Conservation (phyloP, 2,888 invertebrate species). For the Salticus scenicus region DNA sequence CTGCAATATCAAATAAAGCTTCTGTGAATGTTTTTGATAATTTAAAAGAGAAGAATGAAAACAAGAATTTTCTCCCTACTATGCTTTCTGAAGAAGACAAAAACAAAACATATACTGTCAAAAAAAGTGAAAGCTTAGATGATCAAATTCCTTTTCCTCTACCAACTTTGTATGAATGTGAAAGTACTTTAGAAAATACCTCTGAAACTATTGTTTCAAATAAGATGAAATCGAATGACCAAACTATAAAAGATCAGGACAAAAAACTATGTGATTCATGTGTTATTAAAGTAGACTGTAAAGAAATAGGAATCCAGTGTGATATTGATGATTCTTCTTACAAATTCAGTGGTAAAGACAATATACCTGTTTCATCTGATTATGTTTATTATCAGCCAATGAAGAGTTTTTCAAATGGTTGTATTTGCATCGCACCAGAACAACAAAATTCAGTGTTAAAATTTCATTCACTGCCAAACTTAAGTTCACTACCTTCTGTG, state of each 20-base stretch:
- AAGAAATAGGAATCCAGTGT: slow-evolving; percentile 43
- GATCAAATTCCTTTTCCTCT: not conserved
- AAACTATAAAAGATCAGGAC: not conserved
- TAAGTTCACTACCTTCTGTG: not conserved
- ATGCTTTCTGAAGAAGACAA: not conserved
- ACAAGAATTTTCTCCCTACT: slow-evolving; percentile 35
- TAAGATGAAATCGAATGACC: not conserved
- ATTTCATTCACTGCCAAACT: not conserved
- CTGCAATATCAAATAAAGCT: slow-evolving; percentile 13
- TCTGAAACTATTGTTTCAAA: not conserved
- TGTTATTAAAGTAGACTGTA: not conserved
- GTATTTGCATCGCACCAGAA: not conserved
- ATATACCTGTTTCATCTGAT: not conserved
- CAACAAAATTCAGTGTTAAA: not conserved
- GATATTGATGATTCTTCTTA: not conserved
- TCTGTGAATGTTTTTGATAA: not conserved
- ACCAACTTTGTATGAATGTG: slow-evolving; percentile 19
- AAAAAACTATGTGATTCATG: not conserved
- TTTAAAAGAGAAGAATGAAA: not conserved
- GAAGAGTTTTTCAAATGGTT: not conserved
- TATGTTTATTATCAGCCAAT: not conserved
- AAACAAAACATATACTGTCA: slow-evolving; percentile 41
- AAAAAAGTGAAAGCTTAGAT: slow-evolving; percentile 4
- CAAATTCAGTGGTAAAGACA: not conserved
- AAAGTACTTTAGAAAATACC: not conserved